These are phyloP conservation scores for Phataginus tetradactyla DNA, from an alignment of 2,797 vertebrate species.

Conservation along the genomic window DNA sequence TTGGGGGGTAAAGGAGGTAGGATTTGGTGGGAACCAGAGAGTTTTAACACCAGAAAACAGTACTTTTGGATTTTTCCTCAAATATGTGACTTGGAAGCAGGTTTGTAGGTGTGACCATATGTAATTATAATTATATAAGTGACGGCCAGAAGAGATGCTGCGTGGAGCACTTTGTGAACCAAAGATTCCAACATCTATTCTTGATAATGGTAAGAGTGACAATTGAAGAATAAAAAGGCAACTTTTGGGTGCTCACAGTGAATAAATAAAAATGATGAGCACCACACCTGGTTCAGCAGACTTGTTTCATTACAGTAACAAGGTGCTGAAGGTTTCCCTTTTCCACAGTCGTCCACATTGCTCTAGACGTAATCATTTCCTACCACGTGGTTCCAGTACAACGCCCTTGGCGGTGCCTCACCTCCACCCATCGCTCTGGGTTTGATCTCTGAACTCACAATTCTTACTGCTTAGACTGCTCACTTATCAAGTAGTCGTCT, in stretches of 20 bases:
- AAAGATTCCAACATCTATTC: not conserved
- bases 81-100: not conserved
- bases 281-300: not conserved
- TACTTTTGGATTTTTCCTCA: not conserved
- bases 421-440: not conserved
- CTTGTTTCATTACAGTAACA: not conserved
- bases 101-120: not conserved
- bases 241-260: not conserved
- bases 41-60: not conserved
- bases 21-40: not conserved
- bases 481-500: not conserved
- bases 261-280: not conserved
- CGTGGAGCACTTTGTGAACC: not conserved
- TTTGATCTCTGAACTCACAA: not conserved
- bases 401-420: not conserved
- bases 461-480: not conserved
- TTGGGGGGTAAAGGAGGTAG: not conserved
- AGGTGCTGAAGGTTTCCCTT: not conserved
- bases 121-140: not conserved
- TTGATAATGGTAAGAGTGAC: not conserved
- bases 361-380: not conserved
- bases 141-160: not conserved
- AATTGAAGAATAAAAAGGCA: not conserved
- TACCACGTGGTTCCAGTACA: no score
- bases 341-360: not conserved